These are phyloP conservation scores for Megastigmus dorsalis DNA, from an alignment of 2,888 invertebrate species.

Conservation along the genomic window DNA sequence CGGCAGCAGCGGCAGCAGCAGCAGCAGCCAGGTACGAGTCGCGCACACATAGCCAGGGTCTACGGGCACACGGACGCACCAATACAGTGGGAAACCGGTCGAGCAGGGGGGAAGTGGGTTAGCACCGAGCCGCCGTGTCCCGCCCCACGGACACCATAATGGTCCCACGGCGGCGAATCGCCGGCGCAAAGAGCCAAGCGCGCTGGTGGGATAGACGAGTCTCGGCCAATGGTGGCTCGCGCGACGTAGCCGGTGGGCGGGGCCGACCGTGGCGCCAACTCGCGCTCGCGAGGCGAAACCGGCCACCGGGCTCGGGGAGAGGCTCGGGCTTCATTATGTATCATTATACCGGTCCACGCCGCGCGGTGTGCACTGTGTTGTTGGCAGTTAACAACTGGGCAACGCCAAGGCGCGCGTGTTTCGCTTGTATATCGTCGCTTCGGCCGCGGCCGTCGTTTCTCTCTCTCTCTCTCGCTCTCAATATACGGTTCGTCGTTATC, in stretches of 20 bases:
- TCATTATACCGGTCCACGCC: slow-evolving; percentile 75
- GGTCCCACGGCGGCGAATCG: slow-evolving; percentile 66
- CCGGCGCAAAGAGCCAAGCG: slow-evolving; percentile 49
- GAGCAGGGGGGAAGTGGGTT: slow-evolving; percentile 41
- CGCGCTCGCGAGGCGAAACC: slow-evolving; percentile 59
- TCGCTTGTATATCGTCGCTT: neutral
- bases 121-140: slow-evolving; percentile 13
- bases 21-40: neutral
- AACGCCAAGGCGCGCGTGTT: slow-evolving; percentile 67
- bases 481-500: slow-evolving; percentile 1
- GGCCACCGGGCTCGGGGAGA: slow-evolving; percentile 69
- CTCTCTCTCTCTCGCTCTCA: too few relatives aligned
- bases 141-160: slow-evolving; percentile 69
- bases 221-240: slow-evolving; percentile 62
- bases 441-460: slow-evolving; percentile 61
- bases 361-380: slow-evolving; percentile 72
- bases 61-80: slow-evolving; percentile 8
- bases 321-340: slow-evolving; percentile 74
- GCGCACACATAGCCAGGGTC: too few relatives aligned
- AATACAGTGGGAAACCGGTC: neutral
- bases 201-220: slow-evolving; percentile 57
- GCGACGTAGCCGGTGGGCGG: slow-evolving; percentile 60
- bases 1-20: too few relatives aligned
- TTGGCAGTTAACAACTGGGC: slow-evolving; percentile 39
- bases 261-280: slow-evolving; percentile 58